Evolutionary conservation across 2,888 invertebrate genomes (phyloP), one percentile per base, ranked within the genome.

Genomic region (Agriopis marginaria): DNA sequence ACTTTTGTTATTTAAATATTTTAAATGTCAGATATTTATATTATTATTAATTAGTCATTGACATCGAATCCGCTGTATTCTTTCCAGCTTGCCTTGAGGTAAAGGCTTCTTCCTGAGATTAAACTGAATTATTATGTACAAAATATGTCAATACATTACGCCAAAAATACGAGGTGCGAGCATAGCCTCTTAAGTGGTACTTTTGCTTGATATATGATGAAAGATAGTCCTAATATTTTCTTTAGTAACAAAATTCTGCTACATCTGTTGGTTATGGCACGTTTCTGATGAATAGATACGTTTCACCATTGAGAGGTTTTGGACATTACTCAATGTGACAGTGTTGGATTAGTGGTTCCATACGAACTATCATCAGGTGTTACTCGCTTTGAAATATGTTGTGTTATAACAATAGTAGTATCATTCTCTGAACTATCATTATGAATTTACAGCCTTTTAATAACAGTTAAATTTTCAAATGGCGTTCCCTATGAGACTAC

Each of bases 141-240:
- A 51, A 11, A 12, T 62, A 42, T 63, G 63, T 72, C 68, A 66
- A 70, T 70, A 68, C 61, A 56, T 49, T 59, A 58, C 61, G 47
- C 42, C 63, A 72, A 65, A 71, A 62, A 70, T 72, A 70, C 66
- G 59, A 63, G 59, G 55, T 44, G 63, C 65, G 54, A 58, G 56
- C 72, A 68, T 56, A 51, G 40, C 39, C 66, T 68, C 75, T 71
- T 76, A 72, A 73, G 74, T 74, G 75, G 71, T 72, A 72, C 76
- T 77, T 77, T 70, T 61, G 67, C 65, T 68, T 77, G 73, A 75
- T 77, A 70, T 71, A 75, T 73, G 72, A 68, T 72, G 64, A 68
- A 64, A 72, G 61, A 76, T 69, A 70, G 51, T 65, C 61, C 58
- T 68, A 67, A 69, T 66, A 66, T 68, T 72, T 72, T 68, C 64